Conservation (phyloP, 2,888 invertebrate genomes). For the Erebia palarica region DNA sequence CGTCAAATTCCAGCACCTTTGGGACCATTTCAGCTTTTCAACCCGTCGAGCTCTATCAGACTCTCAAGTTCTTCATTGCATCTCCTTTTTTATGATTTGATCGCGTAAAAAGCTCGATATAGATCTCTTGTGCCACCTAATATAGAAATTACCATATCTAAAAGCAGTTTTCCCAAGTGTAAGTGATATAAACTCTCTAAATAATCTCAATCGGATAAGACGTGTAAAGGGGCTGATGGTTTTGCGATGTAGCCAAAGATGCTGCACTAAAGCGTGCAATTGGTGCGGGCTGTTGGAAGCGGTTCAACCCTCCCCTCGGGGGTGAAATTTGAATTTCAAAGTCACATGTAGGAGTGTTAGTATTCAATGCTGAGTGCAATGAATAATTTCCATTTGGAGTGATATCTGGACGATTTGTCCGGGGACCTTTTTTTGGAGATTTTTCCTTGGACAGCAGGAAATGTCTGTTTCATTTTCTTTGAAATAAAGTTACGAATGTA, state of each 20-base stretch:
- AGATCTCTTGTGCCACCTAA: no score
- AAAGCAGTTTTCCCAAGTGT: not conserved
- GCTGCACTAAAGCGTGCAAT: slow-evolving; percentile 34
- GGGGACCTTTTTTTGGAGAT: not conserved
- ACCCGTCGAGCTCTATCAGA: no score
- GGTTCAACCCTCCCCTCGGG: slow-evolving; percentile 31
- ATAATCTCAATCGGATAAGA: slow-evolving; percentile 17
- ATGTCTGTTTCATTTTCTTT: not conserved
- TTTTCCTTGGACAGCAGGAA: not conserved
- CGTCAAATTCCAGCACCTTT: no score
- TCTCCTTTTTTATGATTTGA: no score
- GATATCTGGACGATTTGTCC: slow-evolving; percentile 24
- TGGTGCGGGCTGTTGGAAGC: slow-evolving; percentile 32
- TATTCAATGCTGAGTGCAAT: slow-evolving; percentile 36
- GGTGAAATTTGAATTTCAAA: slow-evolving; percentile 28
- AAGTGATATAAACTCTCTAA: not conserved
- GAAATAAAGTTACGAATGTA: not conserved
- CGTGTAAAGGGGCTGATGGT: slow-evolving; percentile 37
- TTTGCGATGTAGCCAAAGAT: slow-evolving; percentile 35
- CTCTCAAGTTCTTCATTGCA: no score
- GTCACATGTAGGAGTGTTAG: slow-evolving; percentile 34
- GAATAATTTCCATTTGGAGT: slow-evolving; percentile 32
- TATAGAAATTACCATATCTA: not conserved
- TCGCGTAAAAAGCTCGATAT: no score
- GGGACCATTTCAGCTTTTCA: no score